phyloP scores from a whole-genome alignment of 2,888 invertebrate species.

The Acrobasis repandana region DNA sequence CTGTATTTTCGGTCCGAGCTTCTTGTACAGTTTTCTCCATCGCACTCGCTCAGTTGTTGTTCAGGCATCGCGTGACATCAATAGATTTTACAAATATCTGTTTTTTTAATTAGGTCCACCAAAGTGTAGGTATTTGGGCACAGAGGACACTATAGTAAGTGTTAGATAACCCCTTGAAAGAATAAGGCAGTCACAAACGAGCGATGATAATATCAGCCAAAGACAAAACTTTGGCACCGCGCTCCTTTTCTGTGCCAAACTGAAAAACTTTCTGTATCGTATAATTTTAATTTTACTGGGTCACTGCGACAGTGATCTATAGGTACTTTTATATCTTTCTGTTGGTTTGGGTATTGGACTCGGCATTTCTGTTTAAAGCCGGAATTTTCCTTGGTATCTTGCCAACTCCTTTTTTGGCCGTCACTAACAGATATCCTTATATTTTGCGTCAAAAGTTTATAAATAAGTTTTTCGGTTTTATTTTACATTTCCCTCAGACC shows the following conservation, averaged over 20 bases:
- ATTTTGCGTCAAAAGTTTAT: constrained; percentile 22
- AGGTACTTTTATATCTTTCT: constrained; percentile 5
- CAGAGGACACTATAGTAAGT: too few species aligned
- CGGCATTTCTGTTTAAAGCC: constrained; percentile 28
- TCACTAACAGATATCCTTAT: constrained; percentile 36
- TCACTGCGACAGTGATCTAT: constrained; percentile 17
- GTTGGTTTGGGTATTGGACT: constrained; percentile 7
- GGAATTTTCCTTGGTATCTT: constrained; percentile 40
- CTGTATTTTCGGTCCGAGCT: too few species aligned
- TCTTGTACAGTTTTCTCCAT: too few species aligned
- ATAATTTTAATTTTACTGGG: constrained; percentile 16
- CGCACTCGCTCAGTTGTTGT: too few species aligned
- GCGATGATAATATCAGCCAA: neutral
- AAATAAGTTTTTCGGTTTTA: neutral
- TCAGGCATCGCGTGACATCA: too few species aligned
- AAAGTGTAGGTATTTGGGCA: too few species aligned
- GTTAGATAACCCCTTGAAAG: neutral
- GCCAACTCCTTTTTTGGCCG: constrained; percentile 43
- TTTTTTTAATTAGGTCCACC: too few species aligned
- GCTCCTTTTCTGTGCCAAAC: neutral
- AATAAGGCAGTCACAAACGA: neutral
- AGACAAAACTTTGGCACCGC: neutral
- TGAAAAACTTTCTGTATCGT: constrained; percentile 2
- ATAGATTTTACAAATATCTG: too few species aligned
- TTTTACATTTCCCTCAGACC: too few species aligned